Evolutionary conservation across 2,797 vertebrate genomes (phyloP).

Genomic region (Neopelma chrysocephalum): DNA sequence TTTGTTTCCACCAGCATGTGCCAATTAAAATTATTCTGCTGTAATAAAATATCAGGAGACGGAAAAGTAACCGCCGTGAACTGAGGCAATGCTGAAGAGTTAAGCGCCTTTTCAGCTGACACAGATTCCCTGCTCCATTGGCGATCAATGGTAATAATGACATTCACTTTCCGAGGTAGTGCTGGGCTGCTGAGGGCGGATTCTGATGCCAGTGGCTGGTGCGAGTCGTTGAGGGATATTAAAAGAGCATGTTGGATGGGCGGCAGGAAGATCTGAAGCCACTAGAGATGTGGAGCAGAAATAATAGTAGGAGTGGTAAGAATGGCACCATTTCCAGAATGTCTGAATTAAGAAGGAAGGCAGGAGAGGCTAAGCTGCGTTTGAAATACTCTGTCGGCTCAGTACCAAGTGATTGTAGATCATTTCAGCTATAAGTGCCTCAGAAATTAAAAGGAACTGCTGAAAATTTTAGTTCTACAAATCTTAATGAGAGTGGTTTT

Average conservation of each 20-base stretch:
- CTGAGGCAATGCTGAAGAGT: constrained; percentile 38
- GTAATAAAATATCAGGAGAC: constrained; percentile 56
- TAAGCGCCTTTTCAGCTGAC: constrained; percentile 8
- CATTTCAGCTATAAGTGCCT: neutral
- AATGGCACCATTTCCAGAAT: constrained; percentile 50
- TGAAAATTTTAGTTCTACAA: neutral
- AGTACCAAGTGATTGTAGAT: neutral
- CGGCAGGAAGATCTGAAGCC: constrained; percentile 51
- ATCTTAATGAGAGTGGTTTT: neutral
- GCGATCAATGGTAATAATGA: constrained; percentile 36
- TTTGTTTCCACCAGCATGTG: constrained; percentile 66
- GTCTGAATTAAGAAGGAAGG: constrained; percentile 56
- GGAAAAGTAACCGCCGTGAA: constrained; percentile 12
- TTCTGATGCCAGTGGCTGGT: constrained; percentile 40
- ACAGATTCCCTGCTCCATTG: constrained; percentile 37
- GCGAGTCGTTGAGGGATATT: constrained; percentile 47
- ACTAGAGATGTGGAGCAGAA: constrained; percentile 33
- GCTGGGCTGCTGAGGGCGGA: constrained; percentile 33
- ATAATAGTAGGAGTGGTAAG: constrained; percentile 44
- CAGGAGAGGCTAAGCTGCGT: neutral
- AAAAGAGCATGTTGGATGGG: constrained; percentile 54
- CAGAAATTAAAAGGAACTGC: neutral
- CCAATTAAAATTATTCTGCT: constrained; percentile 68
- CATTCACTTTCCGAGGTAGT: constrained; percentile 40
- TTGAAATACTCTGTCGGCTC: constrained; percentile 42